Conservation (phyloP, 2,113 vertebrate species). For the Holacanthus passer region DNA sequence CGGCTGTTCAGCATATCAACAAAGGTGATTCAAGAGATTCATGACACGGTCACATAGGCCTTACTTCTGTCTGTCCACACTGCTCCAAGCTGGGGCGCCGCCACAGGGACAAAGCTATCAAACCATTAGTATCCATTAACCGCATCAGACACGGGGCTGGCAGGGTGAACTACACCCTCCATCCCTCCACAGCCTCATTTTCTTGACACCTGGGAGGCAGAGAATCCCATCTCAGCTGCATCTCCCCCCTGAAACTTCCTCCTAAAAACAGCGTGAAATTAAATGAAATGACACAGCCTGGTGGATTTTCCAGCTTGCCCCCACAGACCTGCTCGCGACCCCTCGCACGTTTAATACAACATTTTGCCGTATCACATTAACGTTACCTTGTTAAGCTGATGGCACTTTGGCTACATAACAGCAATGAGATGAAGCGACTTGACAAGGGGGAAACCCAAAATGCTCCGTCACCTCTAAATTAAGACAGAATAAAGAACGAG, state of each 20-base stretch:
- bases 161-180: background rate
- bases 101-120: background rate
- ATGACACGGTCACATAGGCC: background rate
- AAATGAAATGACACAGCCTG: background rate
- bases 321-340: background rate
- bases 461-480: slow-evolving; percentile 24
- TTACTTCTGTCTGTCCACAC: background rate
- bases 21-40: background rate
- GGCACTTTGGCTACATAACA: background rate
- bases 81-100: background rate
- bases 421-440: slow-evolving; percentile 7
- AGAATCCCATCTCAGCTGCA: background rate
- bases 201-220: background rate
- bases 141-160: background rate
- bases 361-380: background rate
- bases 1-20: background rate
- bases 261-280: background rate
- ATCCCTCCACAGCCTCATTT: background rate
- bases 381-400: background rate
- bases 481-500: slow-evolving; percentile 20
- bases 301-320: background rate
- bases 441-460: slow-evolving; percentile 12
- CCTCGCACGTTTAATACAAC: background rate
- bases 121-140: background rate
- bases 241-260: background rate